A percentile compares a stretch with the other conserved stretches of the same genome.
Evolutionary conservation across 2,888 invertebrate genomes (phyloP).

Genomic region (Arctia plantaginis): DNA sequence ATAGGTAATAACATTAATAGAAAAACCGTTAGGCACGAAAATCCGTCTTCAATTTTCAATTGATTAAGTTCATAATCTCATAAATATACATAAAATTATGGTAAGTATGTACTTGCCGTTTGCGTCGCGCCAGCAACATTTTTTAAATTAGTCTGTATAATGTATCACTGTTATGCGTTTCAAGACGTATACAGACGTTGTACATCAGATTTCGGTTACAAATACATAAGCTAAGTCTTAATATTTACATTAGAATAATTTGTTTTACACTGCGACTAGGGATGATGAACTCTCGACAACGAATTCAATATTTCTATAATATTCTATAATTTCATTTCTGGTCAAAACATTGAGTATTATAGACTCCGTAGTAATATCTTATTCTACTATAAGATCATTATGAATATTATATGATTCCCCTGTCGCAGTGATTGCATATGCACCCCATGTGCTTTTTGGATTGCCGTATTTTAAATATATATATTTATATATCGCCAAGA

Average conservation of each 20-base stretch:
- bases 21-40: conserved; percentile 54
- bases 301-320: conserved; percentile 34
- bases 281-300: conserved; percentile 30
- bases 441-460: conserved; percentile 33
- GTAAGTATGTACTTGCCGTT: conserved; percentile 42
- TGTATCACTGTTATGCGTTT: conserved; percentile 68
- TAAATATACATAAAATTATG: conserved; percentile 48
- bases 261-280: conserved; percentile 52
- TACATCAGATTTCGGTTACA: conserved; percentile 83
- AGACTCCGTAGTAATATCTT: conserved; percentile 36
- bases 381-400: conserved; percentile 37
- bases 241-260: conserved; percentile 71
- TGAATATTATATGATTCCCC: conserved; percentile 36
- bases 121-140: conserved; percentile 64
- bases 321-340: conserved; percentile 44
- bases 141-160: conserved; percentile 65
- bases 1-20: conserved; percentile 42
- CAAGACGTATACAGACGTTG: conserved; percentile 85
- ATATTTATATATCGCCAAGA: conserved; percentile 41
- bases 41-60: conserved; percentile 45
- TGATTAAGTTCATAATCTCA: conserved; percentile 47
- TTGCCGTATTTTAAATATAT: conserved; percentile 36
- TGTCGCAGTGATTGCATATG: conserved; percentile 44
- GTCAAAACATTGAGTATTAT: conserved; percentile 47
- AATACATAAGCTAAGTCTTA: conserved; percentile 69